phyloP scores from a whole-genome alignment of 2,113 vertebrate genomes.

The Carettochelys insculpta region DNA sequence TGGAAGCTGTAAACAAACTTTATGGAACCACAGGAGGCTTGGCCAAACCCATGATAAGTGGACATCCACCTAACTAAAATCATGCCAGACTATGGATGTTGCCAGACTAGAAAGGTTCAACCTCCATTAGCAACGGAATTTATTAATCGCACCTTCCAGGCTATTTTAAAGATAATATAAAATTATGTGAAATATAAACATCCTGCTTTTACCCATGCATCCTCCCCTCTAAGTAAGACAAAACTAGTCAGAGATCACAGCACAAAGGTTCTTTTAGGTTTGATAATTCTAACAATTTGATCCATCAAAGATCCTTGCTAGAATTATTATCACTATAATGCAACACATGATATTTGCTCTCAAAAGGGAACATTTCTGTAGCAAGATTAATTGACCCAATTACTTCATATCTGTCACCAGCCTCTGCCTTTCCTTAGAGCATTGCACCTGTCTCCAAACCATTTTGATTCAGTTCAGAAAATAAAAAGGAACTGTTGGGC shows the following conservation, averaged over 20 bases:
- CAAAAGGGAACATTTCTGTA: not conserved
- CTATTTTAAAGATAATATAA: not conserved
- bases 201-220: not conserved
- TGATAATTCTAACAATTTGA: not conserved
- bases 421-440: not conserved
- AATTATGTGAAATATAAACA: not conserved
- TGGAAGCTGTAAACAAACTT: no score
- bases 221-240: not conserved
- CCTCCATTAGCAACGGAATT: not conserved
- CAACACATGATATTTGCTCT: not conserved
- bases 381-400: not conserved
- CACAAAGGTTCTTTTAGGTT: slow-evolving; percentile 15
- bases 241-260: not conserved
- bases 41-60: no score
- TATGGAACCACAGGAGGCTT: no score
- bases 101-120: no score
- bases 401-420: slow-evolving; percentile 14
- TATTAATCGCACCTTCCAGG: not conserved
- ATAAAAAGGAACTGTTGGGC: not conserved
- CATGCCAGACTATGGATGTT: no score
- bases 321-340: not conserved
- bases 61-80: no score
- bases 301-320: not conserved
- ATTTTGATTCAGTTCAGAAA: not conserved
- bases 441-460: slow-evolving; percentile 3